Base-by-base conservation (phyloP, 1,140 invertebrate species). In the Planococcus citri region DNA sequence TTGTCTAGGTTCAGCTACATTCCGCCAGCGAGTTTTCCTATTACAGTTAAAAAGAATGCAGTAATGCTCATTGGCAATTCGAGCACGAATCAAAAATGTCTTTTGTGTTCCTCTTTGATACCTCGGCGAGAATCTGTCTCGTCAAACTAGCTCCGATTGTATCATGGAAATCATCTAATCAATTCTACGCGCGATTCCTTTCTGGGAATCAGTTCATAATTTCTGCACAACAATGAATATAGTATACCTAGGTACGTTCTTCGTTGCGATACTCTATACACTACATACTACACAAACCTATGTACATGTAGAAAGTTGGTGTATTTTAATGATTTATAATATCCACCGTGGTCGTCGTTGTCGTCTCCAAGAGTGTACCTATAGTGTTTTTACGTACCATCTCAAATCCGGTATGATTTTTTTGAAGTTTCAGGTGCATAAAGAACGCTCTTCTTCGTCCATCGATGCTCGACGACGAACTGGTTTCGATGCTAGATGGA, bases 31-130 rank as follows among this genome's bases (percentile, higher is more conserved):
- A 51, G 41, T 51, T 51, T 51, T 51, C 41, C 41, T 51, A 51
- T 51, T 51, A 51, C 41, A 51, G 41, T 51, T 51, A 51, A 51
- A 51, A 51, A 51, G 41, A 51, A 51, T 51, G 41, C 41, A 51
- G 41, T 51, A 17, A 51, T 51, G 6, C 41, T 51, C 41, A 51
- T 51, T 51, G 41, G 41, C 41, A 51, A 51, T 51, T 51, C 41
- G 41, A 51, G 17, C 41, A 51, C 41, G 41, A 51, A 51, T 51
- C 41, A 51, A 51, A 51, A 51, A 51, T 51, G 41, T 51, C 41
- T 51, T 51, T 51, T 51, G 41, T 51, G 41, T 51, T 51, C 41
- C 41, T 51, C 41, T 51, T 51, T 51, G 41, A 51, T 51, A 51
- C 41, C 41, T 51, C 41, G 41, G 41, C 41, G 41, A 51, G 41